These are phyloP conservation scores for Lysiphlebus fabarum DNA, from an alignment of 1,140 invertebrate genomes.

Conservation along the genomic window DNA sequence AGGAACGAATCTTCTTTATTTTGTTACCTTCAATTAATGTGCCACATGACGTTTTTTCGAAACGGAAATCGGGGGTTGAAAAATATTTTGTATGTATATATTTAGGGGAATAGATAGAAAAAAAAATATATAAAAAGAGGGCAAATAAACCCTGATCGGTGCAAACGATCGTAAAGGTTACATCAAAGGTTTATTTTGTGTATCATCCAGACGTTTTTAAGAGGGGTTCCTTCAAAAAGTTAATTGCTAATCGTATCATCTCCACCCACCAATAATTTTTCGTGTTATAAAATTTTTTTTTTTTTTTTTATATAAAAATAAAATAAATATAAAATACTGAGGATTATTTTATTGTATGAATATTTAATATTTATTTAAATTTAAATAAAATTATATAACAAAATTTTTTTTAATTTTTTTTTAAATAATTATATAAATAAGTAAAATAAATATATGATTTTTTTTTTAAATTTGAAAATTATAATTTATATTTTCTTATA, in stretches of 20 bases:
- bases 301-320: no score
- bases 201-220: conserved; percentile 20
- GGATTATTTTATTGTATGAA: no score
- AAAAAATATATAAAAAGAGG: neutral
- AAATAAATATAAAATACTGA: no score
- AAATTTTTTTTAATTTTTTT: no score
- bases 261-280: neutral
- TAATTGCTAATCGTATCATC: conserved; percentile 29
- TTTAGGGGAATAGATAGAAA: neutral
- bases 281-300: no score
- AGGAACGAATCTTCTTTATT: conserved; percentile 27
- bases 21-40: conserved; percentile 28
- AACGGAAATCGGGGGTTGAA: conserved; percentile 28
- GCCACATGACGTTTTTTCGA: conserved; percentile 34
- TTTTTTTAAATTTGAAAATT: no score
- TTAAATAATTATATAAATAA: no score
- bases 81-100: neutral
- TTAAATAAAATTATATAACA: no score
- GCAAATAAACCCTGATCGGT: conserved; percentile 2
- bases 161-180: neutral
- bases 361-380: no score
- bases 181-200: neutral
- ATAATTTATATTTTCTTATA: no score
- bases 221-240: conserved; percentile 14
- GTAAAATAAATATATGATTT: no score